Conservation (phyloP, 2,888 invertebrate species). For the Eupithecia tripunctaria region DNA sequence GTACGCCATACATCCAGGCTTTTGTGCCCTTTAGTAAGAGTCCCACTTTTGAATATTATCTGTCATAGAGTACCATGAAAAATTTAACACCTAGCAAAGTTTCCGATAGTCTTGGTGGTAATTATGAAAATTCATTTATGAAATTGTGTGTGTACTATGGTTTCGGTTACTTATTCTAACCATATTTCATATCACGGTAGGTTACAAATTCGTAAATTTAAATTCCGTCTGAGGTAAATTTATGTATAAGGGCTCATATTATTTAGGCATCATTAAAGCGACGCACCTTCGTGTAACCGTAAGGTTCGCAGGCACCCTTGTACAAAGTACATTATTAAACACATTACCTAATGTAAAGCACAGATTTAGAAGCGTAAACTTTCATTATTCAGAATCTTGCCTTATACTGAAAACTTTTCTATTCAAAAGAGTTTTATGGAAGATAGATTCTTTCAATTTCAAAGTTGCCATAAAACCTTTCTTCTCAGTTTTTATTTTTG, state of each 20-base stretch:
- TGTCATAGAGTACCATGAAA: not conserved
- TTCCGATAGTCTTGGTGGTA: not conserved
- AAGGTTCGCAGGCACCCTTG: constrained; percentile 25
- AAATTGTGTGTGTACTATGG: not conserved
- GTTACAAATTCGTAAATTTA: constrained; percentile 20
- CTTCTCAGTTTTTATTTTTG: not conserved
- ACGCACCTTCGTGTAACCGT: constrained; percentile 31
- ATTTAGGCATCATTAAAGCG: constrained; percentile 39
- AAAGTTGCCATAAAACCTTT: constrained; percentile 2
- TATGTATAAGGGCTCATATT: constrained; percentile 18
- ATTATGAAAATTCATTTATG: not conserved
- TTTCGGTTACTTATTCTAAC: constrained; percentile 16
- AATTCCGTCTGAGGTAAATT: constrained; percentile 20
- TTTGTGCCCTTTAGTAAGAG: constrained; percentile 42
- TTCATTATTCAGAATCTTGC: constrained; percentile 26
- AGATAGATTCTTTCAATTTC: constrained; percentile 7
- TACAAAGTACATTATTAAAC: constrained; percentile 29
- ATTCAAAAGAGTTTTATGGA: constrained; percentile 13
- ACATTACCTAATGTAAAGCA: constrained; percentile 27
- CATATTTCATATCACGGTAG: constrained; percentile 18
- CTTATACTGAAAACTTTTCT: constrained; percentile 3
- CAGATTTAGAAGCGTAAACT: constrained; percentile 25
- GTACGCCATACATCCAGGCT: constrained; percentile 43
- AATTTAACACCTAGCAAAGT: not conserved
- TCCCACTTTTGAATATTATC: constrained; percentile 11